Evolutionary conservation across 2,113 vertebrate species (phyloP).

Genomic region (Cyanoderma ruficeps): DNA sequence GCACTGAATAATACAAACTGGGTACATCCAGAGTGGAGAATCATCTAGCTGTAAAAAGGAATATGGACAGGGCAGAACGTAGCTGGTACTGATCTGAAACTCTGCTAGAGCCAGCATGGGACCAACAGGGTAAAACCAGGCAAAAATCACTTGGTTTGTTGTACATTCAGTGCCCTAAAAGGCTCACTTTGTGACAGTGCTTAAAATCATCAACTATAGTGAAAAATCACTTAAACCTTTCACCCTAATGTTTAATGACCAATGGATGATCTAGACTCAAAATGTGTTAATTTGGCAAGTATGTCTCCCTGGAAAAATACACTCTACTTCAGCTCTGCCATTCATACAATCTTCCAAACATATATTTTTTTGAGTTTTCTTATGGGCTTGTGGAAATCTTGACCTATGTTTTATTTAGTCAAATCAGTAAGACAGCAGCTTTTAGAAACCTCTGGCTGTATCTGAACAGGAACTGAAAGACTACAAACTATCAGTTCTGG

Average conservation of each 20-base stretch:
- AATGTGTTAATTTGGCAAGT: background rate
- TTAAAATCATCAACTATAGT: background rate
- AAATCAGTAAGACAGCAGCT: slow-evolving; percentile 11
- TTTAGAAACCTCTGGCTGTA: background rate
- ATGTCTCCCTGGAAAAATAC: background rate
- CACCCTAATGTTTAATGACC: background rate
- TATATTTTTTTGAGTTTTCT: background rate
- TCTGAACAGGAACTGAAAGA: background rate
- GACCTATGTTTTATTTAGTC: background rate
- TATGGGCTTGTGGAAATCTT: background rate
- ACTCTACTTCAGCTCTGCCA: background rate
- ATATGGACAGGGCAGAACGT: background rate
- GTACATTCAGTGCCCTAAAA: background rate
- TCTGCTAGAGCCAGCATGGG: background rate
- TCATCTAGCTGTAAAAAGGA: background rate
- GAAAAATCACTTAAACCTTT: background rate
- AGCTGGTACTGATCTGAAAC: background rate
- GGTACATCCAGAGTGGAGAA: background rate
- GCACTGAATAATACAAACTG: background rate
- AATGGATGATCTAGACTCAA: background rate
- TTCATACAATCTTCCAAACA: background rate
- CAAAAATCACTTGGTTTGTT: background rate
- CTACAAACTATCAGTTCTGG: background rate
- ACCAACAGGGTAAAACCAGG: background rate
- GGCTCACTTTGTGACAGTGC: background rate